These are phyloP conservation scores for Trichomalopsis sarcophagae DNA, from an alignment of 1,140 invertebrate genomes.

Conservation along the genomic window DNA sequence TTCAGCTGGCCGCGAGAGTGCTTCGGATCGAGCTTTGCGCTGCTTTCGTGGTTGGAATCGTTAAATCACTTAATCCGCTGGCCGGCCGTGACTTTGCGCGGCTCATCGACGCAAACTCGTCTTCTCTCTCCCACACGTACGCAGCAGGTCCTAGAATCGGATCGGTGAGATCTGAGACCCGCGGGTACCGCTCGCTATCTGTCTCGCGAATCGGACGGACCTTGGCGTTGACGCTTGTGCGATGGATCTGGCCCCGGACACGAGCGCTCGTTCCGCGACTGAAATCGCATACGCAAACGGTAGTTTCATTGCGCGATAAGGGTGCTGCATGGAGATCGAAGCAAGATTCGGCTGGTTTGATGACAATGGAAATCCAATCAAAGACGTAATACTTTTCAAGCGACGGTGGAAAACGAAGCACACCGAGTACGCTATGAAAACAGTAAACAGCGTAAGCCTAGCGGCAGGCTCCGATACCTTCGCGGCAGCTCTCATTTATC, in stretches of 20 bases:
- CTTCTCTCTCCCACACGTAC: background rate
- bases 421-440: no score
- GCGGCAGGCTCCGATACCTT: background rate
- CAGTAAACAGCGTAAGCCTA: background rate
- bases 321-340: constrained; percentile 21
- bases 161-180: constrained; percentile 32
- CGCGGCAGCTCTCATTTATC: background rate
- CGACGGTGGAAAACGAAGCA: no score
- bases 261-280: background rate
- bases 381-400: no score
- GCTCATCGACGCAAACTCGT: background rate
- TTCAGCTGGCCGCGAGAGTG: background rate
- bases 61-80: no score
- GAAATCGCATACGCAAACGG: constrained; percentile 44
- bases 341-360: background rate
- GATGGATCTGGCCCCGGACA: background rate
- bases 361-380: no score
- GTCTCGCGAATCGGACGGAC: constrained; percentile 14
- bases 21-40: no score
- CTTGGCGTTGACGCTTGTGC: background rate
- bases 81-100: no score
- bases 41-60: no score
- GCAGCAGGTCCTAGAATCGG: background rate
- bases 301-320: constrained; percentile 43
- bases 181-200: constrained; percentile 29